Conservation (phyloP, 2,113 vertebrate species). For the Actenoides hombroni region DNA sequence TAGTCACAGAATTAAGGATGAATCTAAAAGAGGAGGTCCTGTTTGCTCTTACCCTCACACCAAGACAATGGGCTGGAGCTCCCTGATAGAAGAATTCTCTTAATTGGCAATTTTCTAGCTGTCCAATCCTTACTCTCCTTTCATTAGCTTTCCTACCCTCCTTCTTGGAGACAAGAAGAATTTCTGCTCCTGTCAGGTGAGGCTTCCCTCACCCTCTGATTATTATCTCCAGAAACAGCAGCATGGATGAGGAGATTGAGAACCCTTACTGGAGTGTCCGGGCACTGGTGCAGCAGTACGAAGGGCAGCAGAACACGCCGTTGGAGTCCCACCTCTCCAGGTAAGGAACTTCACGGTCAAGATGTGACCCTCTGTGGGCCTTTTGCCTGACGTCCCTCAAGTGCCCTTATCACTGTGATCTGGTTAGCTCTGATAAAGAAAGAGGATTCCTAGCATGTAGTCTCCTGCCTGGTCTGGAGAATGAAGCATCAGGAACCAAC, state of each 20-base stretch:
- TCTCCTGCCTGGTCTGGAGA: neutral
- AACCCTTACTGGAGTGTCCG: slow-evolving; percentile 88
- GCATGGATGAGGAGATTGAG: slow-evolving; percentile 82
- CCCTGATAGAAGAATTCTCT: neutral
- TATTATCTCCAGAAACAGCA: slow-evolving; percentile 69
- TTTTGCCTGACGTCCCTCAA: neutral
- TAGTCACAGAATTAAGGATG: neutral
- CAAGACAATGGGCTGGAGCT: neutral
- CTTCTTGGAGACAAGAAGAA: neutral
- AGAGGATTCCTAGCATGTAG: neutral
- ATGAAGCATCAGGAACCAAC: neutral
- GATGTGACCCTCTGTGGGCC: fast-evolving
- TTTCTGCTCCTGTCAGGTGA: neutral
- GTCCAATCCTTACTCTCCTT: neutral
- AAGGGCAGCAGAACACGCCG: slow-evolving; percentile 77
- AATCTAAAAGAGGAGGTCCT: neutral
- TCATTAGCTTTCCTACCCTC: neutral
- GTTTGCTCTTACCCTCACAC: neutral
- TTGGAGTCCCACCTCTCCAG: slow-evolving; percentile 71
- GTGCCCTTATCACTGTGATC: neutral
- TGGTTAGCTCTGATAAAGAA: neutral
- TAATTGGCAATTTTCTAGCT: neutral
- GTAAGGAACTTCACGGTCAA: slow-evolving; percentile 56
- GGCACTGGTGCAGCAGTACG: slow-evolving; percentile 92
- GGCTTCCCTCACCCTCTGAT: neutral